phyloP scores from a whole-genome alignment of 2,888 invertebrate genomes.

The Acronicta leporina region DNA sequence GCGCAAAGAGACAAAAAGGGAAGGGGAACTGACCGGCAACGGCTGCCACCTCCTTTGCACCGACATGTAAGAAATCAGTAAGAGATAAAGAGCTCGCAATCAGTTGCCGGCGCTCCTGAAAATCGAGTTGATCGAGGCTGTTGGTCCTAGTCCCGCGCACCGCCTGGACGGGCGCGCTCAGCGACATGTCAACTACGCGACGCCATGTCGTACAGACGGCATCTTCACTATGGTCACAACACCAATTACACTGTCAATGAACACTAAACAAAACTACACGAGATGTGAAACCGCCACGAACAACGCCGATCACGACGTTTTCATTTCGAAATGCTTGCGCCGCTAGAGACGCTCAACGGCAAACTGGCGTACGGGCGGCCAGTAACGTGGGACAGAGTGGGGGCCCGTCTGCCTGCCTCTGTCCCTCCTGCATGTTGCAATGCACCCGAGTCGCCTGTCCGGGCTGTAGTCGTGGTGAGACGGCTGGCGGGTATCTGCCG shows the following conservation, averaged over 20 bases:
- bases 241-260: slow-evolving; percentile 73
- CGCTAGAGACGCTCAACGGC: slow-evolving; percentile 86
- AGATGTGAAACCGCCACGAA: slow-evolving; percentile 70
- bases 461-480: slow-evolving; percentile 62
- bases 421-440: slow-evolving; percentile 84
- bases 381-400: slow-evolving; percentile 77
- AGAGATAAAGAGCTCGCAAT: slow-evolving; percentile 96
- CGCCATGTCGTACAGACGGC: slow-evolving; percentile 77
- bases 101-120: slow-evolving; percentile 96
- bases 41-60: slow-evolving; percentile 89
- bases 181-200: slow-evolving; percentile 87
- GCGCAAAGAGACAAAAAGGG: slow-evolving; percentile 62
- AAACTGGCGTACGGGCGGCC: slow-evolving; percentile 79
- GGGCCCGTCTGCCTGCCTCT: slow-evolving; percentile 78
- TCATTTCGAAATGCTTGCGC: slow-evolving; percentile 79
- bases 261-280: slow-evolving; percentile 83
- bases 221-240: slow-evolving; percentile 74
- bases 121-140: slow-evolving; percentile 96
- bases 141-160: slow-evolving; percentile 91
- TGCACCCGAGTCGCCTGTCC: slow-evolving; percentile 77
- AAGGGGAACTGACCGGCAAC: slow-evolving; percentile 83
- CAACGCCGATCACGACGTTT: slow-evolving; percentile 65
- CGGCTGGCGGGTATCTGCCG: slow-evolving; percentile 62
- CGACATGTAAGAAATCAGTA: slow-evolving; percentile 94
- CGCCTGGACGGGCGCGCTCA: slow-evolving; percentile 87